Conservation (phyloP, 2,113 vertebrate species). For the Limnothrissa miodon region DNA sequence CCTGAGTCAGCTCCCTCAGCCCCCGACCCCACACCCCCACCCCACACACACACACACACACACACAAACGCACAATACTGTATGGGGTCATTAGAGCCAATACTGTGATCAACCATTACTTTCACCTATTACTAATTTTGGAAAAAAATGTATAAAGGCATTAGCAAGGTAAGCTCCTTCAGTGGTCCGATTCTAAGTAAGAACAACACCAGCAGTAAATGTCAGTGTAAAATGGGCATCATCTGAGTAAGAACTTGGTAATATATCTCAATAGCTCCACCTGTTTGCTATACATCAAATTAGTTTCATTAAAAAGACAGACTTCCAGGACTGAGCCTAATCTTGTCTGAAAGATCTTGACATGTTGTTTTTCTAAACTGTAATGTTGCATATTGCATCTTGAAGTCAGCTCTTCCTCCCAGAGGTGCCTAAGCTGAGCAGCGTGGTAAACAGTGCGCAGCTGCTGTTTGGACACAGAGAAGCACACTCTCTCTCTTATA, state of each 20-base stretch:
- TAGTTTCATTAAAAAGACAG: neutral
- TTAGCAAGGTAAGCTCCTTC: slow-evolving; percentile 12
- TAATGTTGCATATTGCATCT: neutral
- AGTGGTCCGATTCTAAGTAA: slow-evolving; percentile 26
- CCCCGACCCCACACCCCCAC: neutral
- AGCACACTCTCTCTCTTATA: neutral
- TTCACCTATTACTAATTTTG: slow-evolving; percentile 22
- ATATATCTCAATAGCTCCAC: neutral
- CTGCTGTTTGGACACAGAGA: slow-evolving; percentile 27
- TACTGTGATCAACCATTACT: slow-evolving; percentile 23
- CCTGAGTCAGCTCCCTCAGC: neutral
- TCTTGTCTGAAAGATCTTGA: neutral
- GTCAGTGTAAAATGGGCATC: slow-evolving; percentile 8
- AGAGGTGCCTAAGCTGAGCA: neutral
- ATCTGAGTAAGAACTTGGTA: neutral
- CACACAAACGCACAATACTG: neutral
- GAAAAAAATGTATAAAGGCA: slow-evolving; percentile 27
- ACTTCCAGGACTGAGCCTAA: neutral
- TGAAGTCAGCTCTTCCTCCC: neutral
- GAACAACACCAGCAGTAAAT: slow-evolving; percentile 28
- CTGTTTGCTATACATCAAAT: neutral
- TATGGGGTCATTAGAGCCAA: too few relatives aligned
- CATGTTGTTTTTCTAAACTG: neutral
- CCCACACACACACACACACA: neutral
- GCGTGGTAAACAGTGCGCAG: slow-evolving; percentile 21